These are phyloP conservation scores for Muraenolepis orangiensis DNA, from an alignment of 2,797 vertebrate species.

Conservation along the genomic window DNA sequence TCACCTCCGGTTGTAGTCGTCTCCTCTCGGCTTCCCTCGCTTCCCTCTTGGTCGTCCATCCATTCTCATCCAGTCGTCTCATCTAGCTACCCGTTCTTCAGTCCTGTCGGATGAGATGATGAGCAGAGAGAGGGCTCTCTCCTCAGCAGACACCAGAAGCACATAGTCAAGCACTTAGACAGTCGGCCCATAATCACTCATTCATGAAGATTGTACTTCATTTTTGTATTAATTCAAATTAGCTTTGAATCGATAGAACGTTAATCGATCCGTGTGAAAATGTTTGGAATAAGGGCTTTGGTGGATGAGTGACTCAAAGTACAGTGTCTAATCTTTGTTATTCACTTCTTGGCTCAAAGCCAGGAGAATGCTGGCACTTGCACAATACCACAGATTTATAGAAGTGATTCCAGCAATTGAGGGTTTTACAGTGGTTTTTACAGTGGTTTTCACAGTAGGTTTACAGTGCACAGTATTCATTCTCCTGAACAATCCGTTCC, in stretches of 20 bases:
- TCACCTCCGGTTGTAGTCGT: slow-evolving; percentile 7
- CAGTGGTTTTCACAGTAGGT: no score
- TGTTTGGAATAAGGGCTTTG: not conserved
- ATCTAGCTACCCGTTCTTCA: not conserved
- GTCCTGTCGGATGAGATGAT: not conserved
- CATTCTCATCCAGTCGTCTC: not conserved
- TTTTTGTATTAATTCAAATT: not conserved
- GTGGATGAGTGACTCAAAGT: not conserved
- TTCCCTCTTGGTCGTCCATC: not conserved
- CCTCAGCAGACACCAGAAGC: not conserved
- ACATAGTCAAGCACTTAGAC: not conserved
- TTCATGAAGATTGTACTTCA: not conserved
- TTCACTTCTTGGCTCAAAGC: not conserved
- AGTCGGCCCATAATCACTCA: not conserved
- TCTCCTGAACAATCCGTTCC: not conserved
- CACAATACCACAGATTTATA: not conserved
- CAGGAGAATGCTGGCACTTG: not conserved
- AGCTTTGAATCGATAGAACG: not conserved
- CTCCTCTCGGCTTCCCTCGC: not conserved
- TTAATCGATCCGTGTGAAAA: not conserved
- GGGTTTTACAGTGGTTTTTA: no score
- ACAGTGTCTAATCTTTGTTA: not conserved
- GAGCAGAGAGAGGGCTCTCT: not conserved
- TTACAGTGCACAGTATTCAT: not conserved
- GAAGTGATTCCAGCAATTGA: not conserved